phyloP scores from a whole-genome alignment of 2,888 invertebrate species.

The Cosmopolites sordidus region DNA sequence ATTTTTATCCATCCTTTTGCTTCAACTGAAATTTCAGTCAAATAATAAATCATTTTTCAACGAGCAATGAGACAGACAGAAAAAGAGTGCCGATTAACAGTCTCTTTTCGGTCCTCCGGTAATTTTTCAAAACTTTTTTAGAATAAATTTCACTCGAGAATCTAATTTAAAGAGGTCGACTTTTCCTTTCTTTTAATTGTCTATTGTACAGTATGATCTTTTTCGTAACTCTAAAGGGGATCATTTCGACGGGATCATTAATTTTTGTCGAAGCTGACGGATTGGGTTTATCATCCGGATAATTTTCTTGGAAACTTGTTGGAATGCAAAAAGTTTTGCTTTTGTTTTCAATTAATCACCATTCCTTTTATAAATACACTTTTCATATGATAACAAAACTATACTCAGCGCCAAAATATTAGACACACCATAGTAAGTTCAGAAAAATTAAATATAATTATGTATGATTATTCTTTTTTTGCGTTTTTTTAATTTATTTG shows the following conservation, averaged over 20 bases:
- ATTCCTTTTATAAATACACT: too few species aligned
- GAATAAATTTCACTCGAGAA: conserved; percentile 7
- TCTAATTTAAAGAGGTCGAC: conserved; percentile 15
- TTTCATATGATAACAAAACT: too few species aligned
- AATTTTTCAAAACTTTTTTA: conserved; percentile 17
- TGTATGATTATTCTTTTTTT: too few species aligned
- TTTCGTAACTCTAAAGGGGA: not conserved
- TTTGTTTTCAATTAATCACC: too few species aligned
- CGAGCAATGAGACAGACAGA: conserved; percentile 8
- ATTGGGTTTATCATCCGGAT: not conserved
- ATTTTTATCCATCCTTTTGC: conserved; percentile 2
- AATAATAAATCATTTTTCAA: conserved; percentile 16
- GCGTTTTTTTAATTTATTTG: too few species aligned
- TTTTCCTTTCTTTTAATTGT: conserved; percentile 10
- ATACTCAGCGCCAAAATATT: too few species aligned
- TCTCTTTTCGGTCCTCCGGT: conserved; percentile 8
- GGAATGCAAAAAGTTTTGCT: not conserved
- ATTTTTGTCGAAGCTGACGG: not conserved
- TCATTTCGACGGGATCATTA: not conserved
- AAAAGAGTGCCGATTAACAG: conserved; percentile 10
- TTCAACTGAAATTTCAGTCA: conserved; percentile 9
- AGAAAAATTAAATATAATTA: too few species aligned
- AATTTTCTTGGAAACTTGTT: not conserved
- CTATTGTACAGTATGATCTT: conserved; percentile 5
- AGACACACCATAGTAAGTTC: too few species aligned